Base-by-base conservation (phyloP, 2,888 invertebrate genomes). In the Prenolepis imparis region DNA sequence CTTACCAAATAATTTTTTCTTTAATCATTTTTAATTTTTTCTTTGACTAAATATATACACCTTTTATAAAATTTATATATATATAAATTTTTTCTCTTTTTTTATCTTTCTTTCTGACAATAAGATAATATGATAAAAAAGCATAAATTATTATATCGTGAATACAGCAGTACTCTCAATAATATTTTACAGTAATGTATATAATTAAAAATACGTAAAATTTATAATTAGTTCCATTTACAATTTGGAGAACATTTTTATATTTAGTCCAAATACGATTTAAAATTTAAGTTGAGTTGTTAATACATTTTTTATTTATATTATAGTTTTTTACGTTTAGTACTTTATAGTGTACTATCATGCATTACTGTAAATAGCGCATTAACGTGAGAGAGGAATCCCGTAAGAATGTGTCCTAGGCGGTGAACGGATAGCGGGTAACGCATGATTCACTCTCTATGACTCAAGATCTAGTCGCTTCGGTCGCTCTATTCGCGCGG, bases 401-500 rank as follows among this genome's bases (percentile, higher is more conserved):
- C 78, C 59, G 68, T 78, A 78, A 78, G 68, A 68, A 78, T 78
- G 59, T 78, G 59, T 68, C 66, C 77, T 52, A 8, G 32, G 44
- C 36, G 39, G 36, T 44, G 44, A 67, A 52, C 66, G 86, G 83
- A 84, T 84, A 89, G 84, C 86, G 84, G 86, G 85, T 86, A 89
- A 88, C 84, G 83, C 73, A 36, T 92, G 91, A 93, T 91, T 92
- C 92, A 91, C 88, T 87, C 88, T 73, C 88, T 73, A 89, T 93
- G 92, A 93, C 90, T 92, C 92, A 92, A 92, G 92, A 89, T 68
- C 64, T 80, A 82, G 80, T 82, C 66, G 83, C 78, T 70, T 78
- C 78, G 59, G 59, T 59, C 59, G 57, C 78, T 78, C 77, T 78
- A 70, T 41, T 39, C 44, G 28, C 41, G 67, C 59, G 72, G 63